Conservation (phyloP, 2,113 vertebrate species). For the Apus apus region DNA sequence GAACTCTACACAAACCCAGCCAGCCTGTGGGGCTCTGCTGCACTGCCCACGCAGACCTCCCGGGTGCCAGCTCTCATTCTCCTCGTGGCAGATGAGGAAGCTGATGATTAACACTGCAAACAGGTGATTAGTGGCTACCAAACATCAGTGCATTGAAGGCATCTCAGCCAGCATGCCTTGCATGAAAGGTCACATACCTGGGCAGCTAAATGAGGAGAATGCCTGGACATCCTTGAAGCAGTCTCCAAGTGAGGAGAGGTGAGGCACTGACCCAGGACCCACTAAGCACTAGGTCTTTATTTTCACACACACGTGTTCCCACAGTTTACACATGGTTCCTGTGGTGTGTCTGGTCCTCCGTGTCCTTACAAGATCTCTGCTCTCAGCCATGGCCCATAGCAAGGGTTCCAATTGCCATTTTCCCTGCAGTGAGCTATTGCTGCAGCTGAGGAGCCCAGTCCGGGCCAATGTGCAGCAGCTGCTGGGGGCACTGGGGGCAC, state of each 20-base stretch:
- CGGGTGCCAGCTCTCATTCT: accelerated
- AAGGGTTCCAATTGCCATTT: neutral
- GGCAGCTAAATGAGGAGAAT: neutral
- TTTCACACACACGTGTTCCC: neutral
- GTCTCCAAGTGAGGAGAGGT: neutral
- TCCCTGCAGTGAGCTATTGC: neutral
- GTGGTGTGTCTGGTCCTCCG: neutral
- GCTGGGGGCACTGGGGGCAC: neutral
- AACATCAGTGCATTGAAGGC: neutral
- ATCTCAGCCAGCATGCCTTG: neutral
- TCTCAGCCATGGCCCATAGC: accelerated
- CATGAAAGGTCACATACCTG: neutral
- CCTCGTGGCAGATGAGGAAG: neutral
- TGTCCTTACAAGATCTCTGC: neutral
- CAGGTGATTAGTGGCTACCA: neutral
- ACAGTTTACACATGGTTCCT: accelerated
- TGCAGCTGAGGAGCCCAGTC: neutral
- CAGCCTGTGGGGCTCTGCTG: neutral
- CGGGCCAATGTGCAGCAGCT: neutral
- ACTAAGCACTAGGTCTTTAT: neutral
- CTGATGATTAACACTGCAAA: neutral
- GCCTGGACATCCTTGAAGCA: neutral
- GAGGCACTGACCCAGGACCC: neutral
- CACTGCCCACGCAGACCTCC: neutral
- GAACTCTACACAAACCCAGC: neutral